Base-by-base conservation (phyloP, 2,797 vertebrate species). In the Esox masquinongy region DNA sequence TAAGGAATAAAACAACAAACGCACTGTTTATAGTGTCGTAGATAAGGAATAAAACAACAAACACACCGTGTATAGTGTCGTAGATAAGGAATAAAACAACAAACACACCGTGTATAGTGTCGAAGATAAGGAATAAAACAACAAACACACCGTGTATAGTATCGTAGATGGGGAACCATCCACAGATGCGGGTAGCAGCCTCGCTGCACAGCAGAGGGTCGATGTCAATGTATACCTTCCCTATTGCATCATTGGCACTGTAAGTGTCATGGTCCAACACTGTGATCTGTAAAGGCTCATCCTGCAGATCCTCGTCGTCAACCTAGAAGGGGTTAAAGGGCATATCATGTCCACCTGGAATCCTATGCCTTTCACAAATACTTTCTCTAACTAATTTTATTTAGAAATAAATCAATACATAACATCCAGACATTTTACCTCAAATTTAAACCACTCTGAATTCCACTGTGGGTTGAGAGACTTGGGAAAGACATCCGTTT, bases 401-500 rank as follows among this genome's bases (percentile, higher is more conserved):
- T 51, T 19, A 59, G 53, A 59, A 59, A 59, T 59, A 59, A 59
- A 26, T 7, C 1, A 49, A 51, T 24, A 29, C 17, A 12, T 68
- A 31, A 22, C 4, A 51, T 70, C n/a, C 53, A 59, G 14, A 49
- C 11, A 2, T 29, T 85, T 94, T 94, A 99, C 98, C 95, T 99
- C 98, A 94, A 99, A 99, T 86, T 99, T 99, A 92, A 99, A 99
- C 98, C 98, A 99, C 84, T 99, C 98, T 0, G 98, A 99, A 88
- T 99, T 99, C 98, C 98, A 99, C 83, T 98, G 98, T 70, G 98
- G 98, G 86, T 99, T 99, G 56, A 99, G 95, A 1, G 98, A 99
- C 86, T 99, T 99, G 75, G 95, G 97, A 87, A 78, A 99, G 6
- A 99, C 98, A 0, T 99, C 98, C 0, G 98, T 99, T 93, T 99